phyloP scores from a whole-genome alignment of 1,140 invertebrate species.

The Drosophila arawakana region DNA sequence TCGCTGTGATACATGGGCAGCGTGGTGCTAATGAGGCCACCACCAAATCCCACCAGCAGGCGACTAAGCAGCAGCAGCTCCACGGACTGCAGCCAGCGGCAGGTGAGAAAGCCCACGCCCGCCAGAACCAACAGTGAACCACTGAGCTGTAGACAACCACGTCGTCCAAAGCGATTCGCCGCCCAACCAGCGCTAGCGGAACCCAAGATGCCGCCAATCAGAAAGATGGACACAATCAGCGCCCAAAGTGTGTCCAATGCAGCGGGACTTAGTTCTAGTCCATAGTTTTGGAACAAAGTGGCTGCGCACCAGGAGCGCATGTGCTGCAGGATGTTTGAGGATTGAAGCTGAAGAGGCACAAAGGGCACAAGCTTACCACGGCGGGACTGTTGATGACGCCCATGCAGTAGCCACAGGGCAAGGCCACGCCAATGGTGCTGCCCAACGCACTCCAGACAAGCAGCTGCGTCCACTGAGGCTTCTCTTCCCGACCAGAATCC shows the following conservation, averaged over 20 bases:
- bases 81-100: conserved; percentile 87
- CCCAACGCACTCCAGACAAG: conserved; percentile 61
- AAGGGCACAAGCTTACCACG: conserved; percentile 17
- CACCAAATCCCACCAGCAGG: conserved; percentile 88
- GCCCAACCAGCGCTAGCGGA: conserved; percentile 89
- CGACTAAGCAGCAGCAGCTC: conserved; percentile 90
- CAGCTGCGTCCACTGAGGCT: conserved; percentile 46
- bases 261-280: conserved; percentile 83
- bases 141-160: conserved; percentile 51
- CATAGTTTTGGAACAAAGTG: conserved; percentile 87
- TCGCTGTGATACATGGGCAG: conserved; percentile 95
- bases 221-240: conserved; percentile 90
- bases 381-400: conserved; percentile 91
- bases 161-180: conserved; percentile 88
- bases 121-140: conserved; percentile 50
- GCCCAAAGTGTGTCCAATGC: conserved; percentile 90
- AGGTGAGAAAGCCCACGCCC: conserved; percentile 87
- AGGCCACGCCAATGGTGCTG: conserved; percentile 91
- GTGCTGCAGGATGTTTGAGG: conserved; percentile 85
- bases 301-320: conserved; percentile 89
- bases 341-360: neutral
- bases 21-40: conserved; percentile 90
- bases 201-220: conserved; percentile 91
- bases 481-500: neutral
- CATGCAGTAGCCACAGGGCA: conserved; percentile 95